Evolutionary conservation across 2,797 vertebrate genomes (phyloP).

Genomic region (Galago senegalensis): DNA sequence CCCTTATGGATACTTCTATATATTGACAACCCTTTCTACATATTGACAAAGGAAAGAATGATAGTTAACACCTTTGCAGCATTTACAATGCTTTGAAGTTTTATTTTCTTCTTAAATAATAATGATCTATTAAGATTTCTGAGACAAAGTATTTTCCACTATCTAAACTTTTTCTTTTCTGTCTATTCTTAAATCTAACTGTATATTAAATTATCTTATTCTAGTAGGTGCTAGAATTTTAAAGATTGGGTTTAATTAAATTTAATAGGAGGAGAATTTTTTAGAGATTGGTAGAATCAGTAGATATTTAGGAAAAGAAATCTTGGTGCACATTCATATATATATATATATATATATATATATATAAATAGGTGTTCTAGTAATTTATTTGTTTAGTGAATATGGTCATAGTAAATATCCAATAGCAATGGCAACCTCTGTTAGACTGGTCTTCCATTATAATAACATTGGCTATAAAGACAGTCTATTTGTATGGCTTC

Average conservation of each 20-base stretch:
- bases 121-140: slow-evolving; percentile 36
- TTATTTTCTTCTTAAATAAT: slow-evolving; percentile 44
- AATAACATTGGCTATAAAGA: not conserved
- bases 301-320: slow-evolving; percentile 1
- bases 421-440: not conserved
- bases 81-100: slow-evolving; percentile 14
- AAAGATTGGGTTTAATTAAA: slow-evolving; percentile 11
- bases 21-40: not conserved
- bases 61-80: not conserved
- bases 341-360: too few relatives aligned
- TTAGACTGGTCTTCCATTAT: not conserved
- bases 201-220: not conserved
- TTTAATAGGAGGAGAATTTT: not conserved
- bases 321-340: not conserved
- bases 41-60: not conserved
- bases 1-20: not conserved
- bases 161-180: slow-evolving; percentile 18
- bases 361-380: not conserved
- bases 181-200: not conserved
- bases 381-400: not conserved
- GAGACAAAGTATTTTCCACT: not conserved
- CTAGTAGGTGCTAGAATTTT: not conserved
- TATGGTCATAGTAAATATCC: not conserved
- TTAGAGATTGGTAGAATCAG: not conserved
- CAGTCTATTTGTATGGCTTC: not conserved